Percentiles rank a stretch among this genome's conserved stretches.
Evolutionary conservation across 2,888 invertebrate species (phyloP).

Genomic region (Coleophora deauratella): DNA sequence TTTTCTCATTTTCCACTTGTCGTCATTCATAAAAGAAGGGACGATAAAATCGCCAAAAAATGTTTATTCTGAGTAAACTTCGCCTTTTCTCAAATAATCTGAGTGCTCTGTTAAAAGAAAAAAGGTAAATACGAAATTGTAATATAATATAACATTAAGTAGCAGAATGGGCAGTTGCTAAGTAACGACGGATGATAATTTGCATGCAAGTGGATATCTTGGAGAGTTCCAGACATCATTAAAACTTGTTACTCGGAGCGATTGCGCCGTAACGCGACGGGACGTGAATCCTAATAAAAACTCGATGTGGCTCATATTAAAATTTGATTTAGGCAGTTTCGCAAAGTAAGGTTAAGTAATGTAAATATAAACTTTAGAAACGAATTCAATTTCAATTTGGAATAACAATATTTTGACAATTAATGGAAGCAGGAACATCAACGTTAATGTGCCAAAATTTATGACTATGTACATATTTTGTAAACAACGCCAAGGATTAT

Average conservation of each 20-base stretch:
- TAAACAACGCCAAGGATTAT: constrained; percentile 1
- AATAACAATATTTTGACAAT: background rate
- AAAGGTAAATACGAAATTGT: constrained; percentile 23
- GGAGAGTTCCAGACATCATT: constrained; percentile 34
- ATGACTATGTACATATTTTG: no score
- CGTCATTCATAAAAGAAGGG: constrained; percentile 7
- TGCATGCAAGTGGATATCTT: constrained; percentile 37
- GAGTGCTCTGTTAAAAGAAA: constrained; percentile 27
- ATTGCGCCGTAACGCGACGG: constrained; percentile 10
- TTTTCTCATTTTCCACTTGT: no score
- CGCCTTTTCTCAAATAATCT: constrained; percentile 26
- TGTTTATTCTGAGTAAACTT: constrained; percentile 27
- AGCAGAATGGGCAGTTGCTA: constrained; percentile 25
- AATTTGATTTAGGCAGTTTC: background rate
- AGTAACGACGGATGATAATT: constrained; percentile 27
- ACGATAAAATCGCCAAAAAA: constrained; percentile 34
- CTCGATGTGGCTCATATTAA: background rate
- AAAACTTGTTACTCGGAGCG: constrained; percentile 33
- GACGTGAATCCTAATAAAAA: constrained; percentile 11
- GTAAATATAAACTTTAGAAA: no score
- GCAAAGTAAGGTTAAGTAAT: no score
- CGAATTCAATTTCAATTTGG: background rate
- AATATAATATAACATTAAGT: constrained; percentile 18
- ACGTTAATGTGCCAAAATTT: background rate
- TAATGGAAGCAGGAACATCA: no score